Evolutionary conservation across 2,888 invertebrate genomes (phyloP).

Genomic region (Blastobasis lacticolella): DNA sequence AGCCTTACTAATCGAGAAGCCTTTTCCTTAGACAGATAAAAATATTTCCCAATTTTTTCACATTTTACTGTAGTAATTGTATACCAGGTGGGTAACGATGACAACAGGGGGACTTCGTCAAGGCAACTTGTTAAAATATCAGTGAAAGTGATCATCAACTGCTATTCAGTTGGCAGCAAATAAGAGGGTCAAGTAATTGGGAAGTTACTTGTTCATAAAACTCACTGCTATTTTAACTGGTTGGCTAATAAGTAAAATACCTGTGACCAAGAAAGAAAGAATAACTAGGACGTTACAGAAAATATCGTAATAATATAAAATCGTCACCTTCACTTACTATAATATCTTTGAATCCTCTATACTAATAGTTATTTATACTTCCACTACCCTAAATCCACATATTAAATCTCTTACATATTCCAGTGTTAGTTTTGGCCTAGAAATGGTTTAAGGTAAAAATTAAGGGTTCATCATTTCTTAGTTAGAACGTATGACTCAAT

Average conservation of each 20-base stretch:
- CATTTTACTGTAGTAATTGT: slow-evolving; percentile 28
- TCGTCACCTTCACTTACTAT: slow-evolving; percentile 43
- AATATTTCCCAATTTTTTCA: slow-evolving; percentile 28
- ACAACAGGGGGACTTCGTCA: slow-evolving; percentile 8
- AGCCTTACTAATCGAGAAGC: slow-evolving; percentile 66
- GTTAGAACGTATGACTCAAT: slow-evolving; percentile 73
- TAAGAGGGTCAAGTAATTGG: too few species aligned
- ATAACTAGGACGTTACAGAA: background rate
- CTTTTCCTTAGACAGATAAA: slow-evolving; percentile 66
- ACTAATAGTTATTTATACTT: slow-evolving; percentile 37
- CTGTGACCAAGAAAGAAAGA: too few species aligned
- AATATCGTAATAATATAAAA: slow-evolving; percentile 14
- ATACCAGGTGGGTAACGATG: slow-evolving; percentile 27
- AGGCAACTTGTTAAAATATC: background rate
- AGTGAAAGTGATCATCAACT: background rate
- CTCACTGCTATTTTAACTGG: too few species aligned
- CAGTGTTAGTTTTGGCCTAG: slow-evolving; percentile 64
- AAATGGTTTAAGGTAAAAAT: slow-evolving; percentile 46
- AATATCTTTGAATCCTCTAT: slow-evolving; percentile 25
- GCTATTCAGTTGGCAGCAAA: too few species aligned
- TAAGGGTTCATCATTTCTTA: slow-evolving; percentile 68
- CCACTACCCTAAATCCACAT: slow-evolving; percentile 19
- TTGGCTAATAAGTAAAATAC: too few species aligned
- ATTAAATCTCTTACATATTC: slow-evolving; percentile 28
- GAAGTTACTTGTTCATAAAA: too few species aligned